A percentile compares a stretch with the other conserved stretches of the same genome.
Evolutionary conservation across 2,888 invertebrate species (phyloP).

Genomic region (Prenolepis imparis): DNA sequence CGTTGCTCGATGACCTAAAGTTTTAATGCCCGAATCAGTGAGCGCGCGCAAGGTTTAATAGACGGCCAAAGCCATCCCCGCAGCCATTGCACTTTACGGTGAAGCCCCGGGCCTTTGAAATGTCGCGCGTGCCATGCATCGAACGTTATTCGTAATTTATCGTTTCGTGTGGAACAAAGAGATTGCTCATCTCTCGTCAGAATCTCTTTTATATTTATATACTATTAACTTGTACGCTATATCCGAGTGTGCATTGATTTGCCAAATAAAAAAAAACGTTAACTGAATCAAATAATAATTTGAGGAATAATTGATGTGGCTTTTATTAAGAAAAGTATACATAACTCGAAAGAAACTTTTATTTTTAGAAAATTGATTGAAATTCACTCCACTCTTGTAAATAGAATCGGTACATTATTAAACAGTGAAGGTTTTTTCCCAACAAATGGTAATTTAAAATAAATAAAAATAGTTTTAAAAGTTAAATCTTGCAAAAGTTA

Average conservation of each 20-base stretch:
- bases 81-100: conserved; percentile 67
- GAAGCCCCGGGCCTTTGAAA: conserved; percentile 67
- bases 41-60: conserved; percentile 72
- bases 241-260: conserved; percentile 21
- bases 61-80: conserved; percentile 64
- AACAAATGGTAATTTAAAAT: no score
- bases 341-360: neutral
- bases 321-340: neutral
- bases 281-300: neutral
- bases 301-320: neutral
- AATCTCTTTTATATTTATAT: conserved; percentile 42
- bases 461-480: no score
- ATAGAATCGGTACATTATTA: neutral
- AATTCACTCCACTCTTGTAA: neutral
- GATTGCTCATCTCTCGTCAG: conserved; percentile 24
- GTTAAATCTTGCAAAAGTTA: no score
- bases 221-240: conserved; percentile 27
- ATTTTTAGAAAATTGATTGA: neutral
- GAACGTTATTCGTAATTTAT: conserved; percentile 66
- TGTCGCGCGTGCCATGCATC: conserved; percentile 63
- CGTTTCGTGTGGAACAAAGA: conserved; percentile 64
- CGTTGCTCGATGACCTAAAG: conserved; percentile 68
- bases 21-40: conserved; percentile 77
- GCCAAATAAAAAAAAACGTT: neutral
- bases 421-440: no score